Evolutionary conservation across 2,113 vertebrate genomes (phyloP).

Genomic region (Alectura lathami): DNA sequence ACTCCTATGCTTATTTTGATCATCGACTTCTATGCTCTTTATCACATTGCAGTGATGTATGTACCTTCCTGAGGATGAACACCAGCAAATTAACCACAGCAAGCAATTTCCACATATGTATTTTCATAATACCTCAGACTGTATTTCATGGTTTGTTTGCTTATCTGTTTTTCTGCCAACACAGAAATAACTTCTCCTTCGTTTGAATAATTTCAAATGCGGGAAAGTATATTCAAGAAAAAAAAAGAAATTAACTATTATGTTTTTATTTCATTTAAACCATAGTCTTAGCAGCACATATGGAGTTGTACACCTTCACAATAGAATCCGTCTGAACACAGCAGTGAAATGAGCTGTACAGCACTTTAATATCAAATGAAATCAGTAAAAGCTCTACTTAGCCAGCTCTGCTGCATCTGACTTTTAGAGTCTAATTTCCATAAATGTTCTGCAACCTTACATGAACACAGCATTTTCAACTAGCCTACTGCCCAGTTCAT

Average conservation of each 20-base stretch:
- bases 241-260: neutral
- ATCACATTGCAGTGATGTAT: neutral
- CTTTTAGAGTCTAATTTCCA: neutral
- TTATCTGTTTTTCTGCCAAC: neutral
- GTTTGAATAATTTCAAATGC: constrained; percentile 2
- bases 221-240: neutral
- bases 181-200: neutral
- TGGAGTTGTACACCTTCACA: neutral
- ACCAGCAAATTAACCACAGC: neutral
- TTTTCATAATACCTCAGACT: neutral
- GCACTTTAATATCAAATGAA: constrained; percentile 4
- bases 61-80: neutral
- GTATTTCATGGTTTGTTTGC: neutral
- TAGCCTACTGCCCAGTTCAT: neutral
- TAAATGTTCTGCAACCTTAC: neutral
- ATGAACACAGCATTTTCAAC: neutral
- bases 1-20: neutral
- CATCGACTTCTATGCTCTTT: neutral
- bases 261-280: neutral
- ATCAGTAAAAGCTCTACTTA: neutral
- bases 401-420: neutral
- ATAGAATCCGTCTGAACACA: neutral
- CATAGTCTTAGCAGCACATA: neutral
- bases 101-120: neutral
- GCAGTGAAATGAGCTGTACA: constrained; percentile 4